Evolutionary conservation across 2,888 invertebrate species (phyloP), one percentile per base, ranked within the genome.

Genomic region (Prosapia bicincta): DNA sequence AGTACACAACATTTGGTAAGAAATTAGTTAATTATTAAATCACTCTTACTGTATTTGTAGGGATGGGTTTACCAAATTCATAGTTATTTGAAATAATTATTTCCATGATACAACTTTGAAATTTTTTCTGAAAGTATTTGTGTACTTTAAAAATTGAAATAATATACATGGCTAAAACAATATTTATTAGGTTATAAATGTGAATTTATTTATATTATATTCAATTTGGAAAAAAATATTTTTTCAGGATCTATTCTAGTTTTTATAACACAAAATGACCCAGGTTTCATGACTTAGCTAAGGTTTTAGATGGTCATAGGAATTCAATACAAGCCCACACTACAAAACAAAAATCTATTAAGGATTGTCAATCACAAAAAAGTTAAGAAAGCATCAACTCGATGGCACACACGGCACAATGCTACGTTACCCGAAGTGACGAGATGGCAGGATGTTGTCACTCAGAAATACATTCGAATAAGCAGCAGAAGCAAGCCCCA

Each of bases 401-500:
- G 54, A 54, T 67, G 67, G 67, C 26, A 28, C 26, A 67, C 67
- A 26, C 26, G 69, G 26, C 69, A 69, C 69, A 69, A 74, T 69
- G 69, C 77, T 81, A 81, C 81, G 74, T 81, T 81, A 81, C 81
- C 81, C 77, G 77, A 78, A 74, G 77, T 78, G 79, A 80, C 78
- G 79, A 76, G 74, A 82, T 82, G 83, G 83, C 70, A 79, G 79
- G 84, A 85, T 85, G 85, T 86, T 87, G 84, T 85, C 85, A 85
- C 86, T 88, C 87, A 88, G 86, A 88, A 89, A 88, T 90, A 90
- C 85, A 89, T 88, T 87, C 90, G 90, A 87, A 91, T 88, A 87
- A 91, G 89, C 87, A 91, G 89, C 86, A 91, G 89, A 86, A 91
- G 88, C 85, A 92, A 88, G 85, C 94, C 95, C 93, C 94, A 94